Conservation (phyloP, 2,888 invertebrate genomes). For the Mylabris sibirica region DNA sequence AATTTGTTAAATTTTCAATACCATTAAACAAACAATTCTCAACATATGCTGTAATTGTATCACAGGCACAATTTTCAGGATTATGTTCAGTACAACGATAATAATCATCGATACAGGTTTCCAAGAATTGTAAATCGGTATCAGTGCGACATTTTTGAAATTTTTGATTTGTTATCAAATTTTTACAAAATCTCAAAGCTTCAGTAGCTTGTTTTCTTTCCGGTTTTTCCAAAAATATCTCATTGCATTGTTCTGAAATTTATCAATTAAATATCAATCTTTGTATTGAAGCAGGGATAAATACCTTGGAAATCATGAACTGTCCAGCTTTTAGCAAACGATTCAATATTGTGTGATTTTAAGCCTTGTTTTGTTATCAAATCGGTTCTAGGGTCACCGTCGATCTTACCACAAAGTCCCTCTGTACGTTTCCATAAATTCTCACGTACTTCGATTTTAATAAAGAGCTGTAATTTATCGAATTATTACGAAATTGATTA, state of each 20-base stretch:
- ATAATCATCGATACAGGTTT: slow-evolving; percentile 82
- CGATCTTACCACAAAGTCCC: slow-evolving; percentile 83
- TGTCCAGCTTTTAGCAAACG: slow-evolving; percentile 69
- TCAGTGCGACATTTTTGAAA: slow-evolving; percentile 68
- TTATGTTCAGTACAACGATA: slow-evolving; percentile 68
- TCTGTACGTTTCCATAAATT: slow-evolving; percentile 79
- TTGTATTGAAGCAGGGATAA: no score
- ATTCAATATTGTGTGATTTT: slow-evolving; percentile 60
- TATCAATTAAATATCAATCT: neutral
- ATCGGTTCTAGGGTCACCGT: slow-evolving; percentile 76
- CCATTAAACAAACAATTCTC: slow-evolving; percentile 77
- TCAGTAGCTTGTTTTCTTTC: slow-evolving; percentile 55
- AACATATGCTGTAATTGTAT: slow-evolving; percentile 78
- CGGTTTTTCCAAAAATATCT: slow-evolving; percentile 63
- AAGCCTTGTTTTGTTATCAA: slow-evolving; percentile 69
- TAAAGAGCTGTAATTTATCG: slow-evolving; percentile 63
- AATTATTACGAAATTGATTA: neutral
- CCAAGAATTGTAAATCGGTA: slow-evolving; percentile 62
- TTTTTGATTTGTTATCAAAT: slow-evolving; percentile 70
- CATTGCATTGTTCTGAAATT: slow-evolving; percentile 66
- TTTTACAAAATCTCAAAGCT: slow-evolving; percentile 70
- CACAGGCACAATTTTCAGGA: slow-evolving; percentile 76
- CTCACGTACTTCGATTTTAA: slow-evolving; percentile 73
- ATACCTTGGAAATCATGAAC: slow-evolving; percentile 58
- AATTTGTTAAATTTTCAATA: slow-evolving; percentile 69